Evolutionary conservation across 2,888 invertebrate genomes (phyloP).

Genomic region (Dicyrtoma fusca): DNA sequence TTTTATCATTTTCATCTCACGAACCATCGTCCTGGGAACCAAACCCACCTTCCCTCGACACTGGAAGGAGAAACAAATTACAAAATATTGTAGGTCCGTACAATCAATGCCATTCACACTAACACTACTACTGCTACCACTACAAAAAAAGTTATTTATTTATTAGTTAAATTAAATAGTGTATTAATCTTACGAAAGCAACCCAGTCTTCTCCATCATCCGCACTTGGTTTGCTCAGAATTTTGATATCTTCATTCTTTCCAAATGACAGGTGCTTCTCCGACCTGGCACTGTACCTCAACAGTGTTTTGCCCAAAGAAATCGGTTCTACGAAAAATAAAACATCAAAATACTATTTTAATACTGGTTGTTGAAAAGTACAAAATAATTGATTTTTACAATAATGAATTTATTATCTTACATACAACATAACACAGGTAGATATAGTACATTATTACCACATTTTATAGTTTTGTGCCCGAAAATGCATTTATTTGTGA

Average conservation of each 20-base stretch:
- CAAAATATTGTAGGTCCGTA: neutral
- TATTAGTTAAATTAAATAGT: neutral
- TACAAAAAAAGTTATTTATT: neutral
- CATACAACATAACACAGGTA: neutral
- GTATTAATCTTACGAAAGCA: conserved; percentile 35
- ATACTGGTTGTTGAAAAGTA: neutral
- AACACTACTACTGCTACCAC: no score
- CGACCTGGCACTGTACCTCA: conserved; percentile 46
- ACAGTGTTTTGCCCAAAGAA: conserved; percentile 50
- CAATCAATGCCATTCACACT: neutral
- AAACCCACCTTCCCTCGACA: conserved; percentile 51
- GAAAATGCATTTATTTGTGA: conserved; percentile 3
- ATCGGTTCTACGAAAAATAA: conserved; percentile 46
- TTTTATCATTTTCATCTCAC: conserved; percentile 52
- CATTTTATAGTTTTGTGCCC: no score
- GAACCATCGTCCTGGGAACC: conserved; percentile 49
- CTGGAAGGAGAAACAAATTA: conserved; percentile 29
- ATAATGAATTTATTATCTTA: neutral
- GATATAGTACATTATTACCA: neutral
- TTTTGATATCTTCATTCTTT: conserved; percentile 49
- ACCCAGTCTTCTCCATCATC: conserved; percentile 48
- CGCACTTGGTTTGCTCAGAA: conserved; percentile 48
- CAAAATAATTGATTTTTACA: neutral
- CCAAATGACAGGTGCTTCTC: conserved; percentile 51
- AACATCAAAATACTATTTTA: neutral